These are phyloP conservation scores for Aethes cnicana DNA, from an alignment of 2,888 invertebrate genomes.

Conservation along the genomic window DNA sequence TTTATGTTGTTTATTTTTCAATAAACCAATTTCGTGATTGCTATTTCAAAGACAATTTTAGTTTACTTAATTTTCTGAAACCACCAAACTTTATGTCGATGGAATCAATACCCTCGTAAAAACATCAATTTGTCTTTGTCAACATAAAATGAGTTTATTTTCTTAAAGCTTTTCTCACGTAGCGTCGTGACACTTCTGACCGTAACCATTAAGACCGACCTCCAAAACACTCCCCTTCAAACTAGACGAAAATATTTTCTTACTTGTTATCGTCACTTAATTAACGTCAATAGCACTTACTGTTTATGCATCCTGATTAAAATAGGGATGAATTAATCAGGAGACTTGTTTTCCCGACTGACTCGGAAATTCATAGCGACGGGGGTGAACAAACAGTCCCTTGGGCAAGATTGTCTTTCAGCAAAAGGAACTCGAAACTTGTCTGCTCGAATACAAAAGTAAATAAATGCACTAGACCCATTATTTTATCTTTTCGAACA, in stretches of 20 bases:
- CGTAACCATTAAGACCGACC: constrained; percentile 6
- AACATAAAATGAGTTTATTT: constrained; percentile 10
- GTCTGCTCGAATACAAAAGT: constrained; percentile 8
- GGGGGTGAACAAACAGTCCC: constrained; percentile 56
- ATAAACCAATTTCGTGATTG: not conserved
- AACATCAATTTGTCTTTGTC: not conserved
- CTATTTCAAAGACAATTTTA: not conserved
- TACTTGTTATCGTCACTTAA: constrained; percentile 8
- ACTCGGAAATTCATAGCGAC: constrained; percentile 45
- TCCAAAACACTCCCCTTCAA: not conserved
- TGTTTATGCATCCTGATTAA: constrained; percentile 25
- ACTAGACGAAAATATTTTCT: not conserved
- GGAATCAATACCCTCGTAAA: not conserved
- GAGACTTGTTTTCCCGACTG: constrained; percentile 54
- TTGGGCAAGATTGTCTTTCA: constrained; percentile 51
- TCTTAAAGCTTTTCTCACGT: constrained; percentile 2
- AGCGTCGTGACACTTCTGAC: not conserved
- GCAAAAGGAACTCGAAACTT: constrained; percentile 48
- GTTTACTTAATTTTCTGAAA: not conserved
- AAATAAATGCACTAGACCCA: not conserved
- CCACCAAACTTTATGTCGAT: not conserved
- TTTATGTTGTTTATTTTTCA: not conserved
- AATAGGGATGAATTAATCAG: constrained; percentile 61
- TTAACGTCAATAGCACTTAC: constrained; percentile 10
- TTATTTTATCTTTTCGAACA: not conserved